phyloP scores from a whole-genome alignment of 2,797 vertebrate species.

The Phoxinus dragarum region DNA sequence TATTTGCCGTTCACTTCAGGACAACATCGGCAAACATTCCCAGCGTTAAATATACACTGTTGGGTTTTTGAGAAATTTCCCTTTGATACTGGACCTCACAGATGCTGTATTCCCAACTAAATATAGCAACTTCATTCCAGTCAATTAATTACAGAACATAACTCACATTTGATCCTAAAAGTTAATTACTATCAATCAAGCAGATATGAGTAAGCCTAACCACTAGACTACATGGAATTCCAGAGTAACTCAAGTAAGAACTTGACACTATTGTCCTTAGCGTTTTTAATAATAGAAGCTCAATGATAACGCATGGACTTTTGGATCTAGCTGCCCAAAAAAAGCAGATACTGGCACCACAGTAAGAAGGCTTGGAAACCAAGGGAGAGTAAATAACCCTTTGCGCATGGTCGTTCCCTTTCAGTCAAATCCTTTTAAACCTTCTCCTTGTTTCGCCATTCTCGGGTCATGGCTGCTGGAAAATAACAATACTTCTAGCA shows the following conservation, averaged over 20 bases:
- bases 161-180: conserved; percentile 29
- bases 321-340: conserved; percentile 39
- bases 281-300: conserved; percentile 15
- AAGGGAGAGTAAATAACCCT: conserved; percentile 3
- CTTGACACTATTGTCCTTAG: neutral
- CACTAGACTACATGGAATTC: conserved; percentile 23
- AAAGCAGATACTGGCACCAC: conserved; percentile 29
- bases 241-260: conserved; percentile 31
- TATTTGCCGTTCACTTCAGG: neutral
- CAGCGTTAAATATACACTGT: conserved; percentile 7
- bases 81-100: conserved; percentile 29
- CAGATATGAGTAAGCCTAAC: neutral
- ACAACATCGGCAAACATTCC: conserved; percentile 7
- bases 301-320: conserved; percentile 20
- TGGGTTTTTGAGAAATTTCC: conserved; percentile 17
- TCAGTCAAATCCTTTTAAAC: conserved; percentile 16
- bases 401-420: conserved; percentile 28
- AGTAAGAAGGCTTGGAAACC: conserved; percentile 17
- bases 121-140: neutral
- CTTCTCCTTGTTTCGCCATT: conserved; percentile 11
- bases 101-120: conserved; percentile 12
- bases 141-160: neutral
- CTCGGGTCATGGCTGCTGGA: conserved; percentile 23
- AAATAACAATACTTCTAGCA: conserved; percentile 55
- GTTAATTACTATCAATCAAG: conserved; percentile 25